Evolutionary conservation across 2,888 invertebrate genomes (phyloP), one percentile per base, ranked within the genome.

Genomic region (Camponotus fellah): DNA sequence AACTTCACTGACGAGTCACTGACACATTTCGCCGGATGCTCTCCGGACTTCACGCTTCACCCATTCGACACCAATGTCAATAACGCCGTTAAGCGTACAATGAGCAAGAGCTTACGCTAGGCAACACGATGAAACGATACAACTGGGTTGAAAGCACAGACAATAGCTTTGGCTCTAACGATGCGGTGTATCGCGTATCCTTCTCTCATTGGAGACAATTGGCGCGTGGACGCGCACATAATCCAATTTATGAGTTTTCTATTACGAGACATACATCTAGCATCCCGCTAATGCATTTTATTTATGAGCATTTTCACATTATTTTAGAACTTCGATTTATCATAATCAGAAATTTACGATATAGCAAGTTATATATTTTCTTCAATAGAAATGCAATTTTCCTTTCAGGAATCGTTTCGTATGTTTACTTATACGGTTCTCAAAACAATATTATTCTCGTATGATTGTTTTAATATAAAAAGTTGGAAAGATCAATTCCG

Each of bases 191-290:
- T 62, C 68, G 83, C 66, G 21, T 65, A 64, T 69, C n/a, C 26
- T 14, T 53, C 80, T 58, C 64, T 75, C 69, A 34, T 58, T 80
- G 65, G 49, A 17, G 71, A 75, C 83, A 86, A 87, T 86, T 85
- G 86, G 81, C 86, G 86, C 82, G 85, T 84, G 71, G 76, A 80
- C 86, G 84, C 74, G 77, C 72, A 81, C 72, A 87, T 86, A 87
- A 87, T 86, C 86, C 83, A 89, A 89, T 90, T 89, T 91, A 85
- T 71, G 66, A 81, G 79, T 88, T 80, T 84, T 82, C 86, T 75
- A 90, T 90, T 88, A 84, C 86, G 58, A 74, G 76, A 68, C 69
- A 8, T 21, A 34, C 26, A 12, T 56, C 60, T 60, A 46, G 46
- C 8, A 5, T 58, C 46, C 26, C 79, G 60, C 46, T 71, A 80